A percentile compares a stretch with the other conserved stretches of the same genome.
Conservation (phyloP, 2,797 vertebrate species). For the Anguilla megastoma region DNA sequence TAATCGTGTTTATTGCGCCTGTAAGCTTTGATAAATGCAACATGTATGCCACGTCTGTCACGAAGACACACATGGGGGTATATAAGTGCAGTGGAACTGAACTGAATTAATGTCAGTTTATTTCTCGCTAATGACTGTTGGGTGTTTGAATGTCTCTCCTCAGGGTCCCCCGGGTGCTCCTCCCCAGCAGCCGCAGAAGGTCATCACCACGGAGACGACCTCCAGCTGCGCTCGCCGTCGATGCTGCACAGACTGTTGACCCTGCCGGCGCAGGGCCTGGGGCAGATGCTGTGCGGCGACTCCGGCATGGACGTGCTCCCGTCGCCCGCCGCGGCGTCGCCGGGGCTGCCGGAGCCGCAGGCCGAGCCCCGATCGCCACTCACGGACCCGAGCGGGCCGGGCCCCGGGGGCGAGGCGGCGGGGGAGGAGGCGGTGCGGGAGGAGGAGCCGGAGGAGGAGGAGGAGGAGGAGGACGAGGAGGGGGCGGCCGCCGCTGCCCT, state of each 20-base stretch:
- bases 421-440: constrained; percentile 46
- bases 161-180: not conserved
- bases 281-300: constrained; percentile 62
- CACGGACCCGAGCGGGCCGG: constrained; percentile 3
- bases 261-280: constrained; percentile 60
- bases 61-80: too few relatives aligned
- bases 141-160: not conserved
- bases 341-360: not conserved
- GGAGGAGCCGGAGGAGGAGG: constrained; percentile 34
- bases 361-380: not conserved
- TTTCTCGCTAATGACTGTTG: not conserved
- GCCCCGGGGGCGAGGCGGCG: constrained; percentile 40
- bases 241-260: constrained; percentile 79
- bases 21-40: too few relatives aligned
- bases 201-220: constrained; percentile 43
- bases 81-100: not conserved
- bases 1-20: too few relatives aligned
- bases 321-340: constrained; percentile 29
- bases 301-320: constrained; percentile 50
- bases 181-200: not conserved
- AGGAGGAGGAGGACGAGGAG: constrained; percentile 35
- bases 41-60: too few relatives aligned
- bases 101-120: not conserved
- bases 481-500: constrained; percentile 36
- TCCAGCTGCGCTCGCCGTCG: constrained; percentile 65